Conservation (phyloP, 1,140 invertebrate species). For the Rhagoletis pomonella region DNA sequence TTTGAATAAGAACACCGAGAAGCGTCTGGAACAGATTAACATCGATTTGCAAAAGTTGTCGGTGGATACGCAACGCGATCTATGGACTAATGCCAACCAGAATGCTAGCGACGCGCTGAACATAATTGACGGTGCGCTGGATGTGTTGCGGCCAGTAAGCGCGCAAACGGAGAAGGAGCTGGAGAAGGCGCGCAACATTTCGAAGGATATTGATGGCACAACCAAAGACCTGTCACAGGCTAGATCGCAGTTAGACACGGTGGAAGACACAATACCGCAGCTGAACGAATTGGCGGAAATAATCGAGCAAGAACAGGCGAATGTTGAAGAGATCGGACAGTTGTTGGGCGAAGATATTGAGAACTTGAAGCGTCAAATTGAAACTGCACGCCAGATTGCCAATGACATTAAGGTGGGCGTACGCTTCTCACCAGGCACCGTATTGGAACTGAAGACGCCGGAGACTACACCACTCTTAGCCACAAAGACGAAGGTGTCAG, state of each 20-base stretch:
- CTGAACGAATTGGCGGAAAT: conserved; percentile 78
- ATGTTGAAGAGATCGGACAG: conserved; percentile 77
- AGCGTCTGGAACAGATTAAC: conserved; percentile 67
- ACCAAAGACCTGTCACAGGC: conserved; percentile 81
- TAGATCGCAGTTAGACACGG: conserved; percentile 82
- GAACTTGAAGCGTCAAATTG: conserved; percentile 84
- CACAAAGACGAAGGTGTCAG: conserved; percentile 89
- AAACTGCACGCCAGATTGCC: conserved; percentile 85
- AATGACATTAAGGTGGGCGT: conserved; percentile 87
- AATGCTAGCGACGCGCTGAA: conserved; percentile 78
- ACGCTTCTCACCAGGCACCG: conserved; percentile 87
- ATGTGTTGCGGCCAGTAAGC: conserved; percentile 78
- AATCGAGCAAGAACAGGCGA: conserved; percentile 78
- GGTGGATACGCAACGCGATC: conserved; percentile 64
- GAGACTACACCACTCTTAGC: conserved; percentile 86
- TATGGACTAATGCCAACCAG: conserved; percentile 75
- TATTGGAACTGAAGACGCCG: conserved; percentile 90
- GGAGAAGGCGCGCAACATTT: conserved; percentile 80
- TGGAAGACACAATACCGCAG: conserved; percentile 79
- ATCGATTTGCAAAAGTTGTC: conserved; percentile 63
- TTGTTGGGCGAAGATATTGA: conserved; percentile 83
- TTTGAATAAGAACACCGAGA: conserved; percentile 65
- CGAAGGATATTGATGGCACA: conserved; percentile 82
- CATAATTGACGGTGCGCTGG: conserved; percentile 76
- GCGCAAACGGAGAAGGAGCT: conserved; percentile 78